Conservation (phyloP, 2,888 invertebrate genomes). For the Formica aserva region DNA sequence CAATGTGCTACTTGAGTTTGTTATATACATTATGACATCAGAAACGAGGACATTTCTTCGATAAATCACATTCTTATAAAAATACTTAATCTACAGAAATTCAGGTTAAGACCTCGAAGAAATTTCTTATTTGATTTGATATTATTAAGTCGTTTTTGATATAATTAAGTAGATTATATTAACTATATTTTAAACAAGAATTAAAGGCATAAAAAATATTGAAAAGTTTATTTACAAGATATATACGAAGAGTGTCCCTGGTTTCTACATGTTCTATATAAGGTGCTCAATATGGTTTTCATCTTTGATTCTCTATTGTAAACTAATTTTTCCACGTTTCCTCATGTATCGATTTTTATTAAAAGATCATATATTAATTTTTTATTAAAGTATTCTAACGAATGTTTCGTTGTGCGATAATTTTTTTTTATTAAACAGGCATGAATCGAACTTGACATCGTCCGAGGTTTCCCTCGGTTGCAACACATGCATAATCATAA, state of each 20-base stretch:
- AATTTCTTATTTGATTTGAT: background rate
- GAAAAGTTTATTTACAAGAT: background rate
- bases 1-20: background rate
- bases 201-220: background rate
- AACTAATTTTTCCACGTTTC: background rate
- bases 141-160: too few relatives aligned
- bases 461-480: constrained; percentile 59
- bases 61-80: constrained; percentile 9
- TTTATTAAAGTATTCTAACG: background rate
- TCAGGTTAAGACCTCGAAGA: constrained; percentile 29
- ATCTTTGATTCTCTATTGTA: background rate
- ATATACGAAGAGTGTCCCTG: background rate
- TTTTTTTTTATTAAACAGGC: background rate
- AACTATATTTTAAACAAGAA: background rate
- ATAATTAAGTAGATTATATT: background rate
- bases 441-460: constrained; percentile 69
- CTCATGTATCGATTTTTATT: background rate
- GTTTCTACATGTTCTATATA: background rate
- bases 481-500: constrained; percentile 57
- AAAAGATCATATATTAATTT: background rate
- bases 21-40: constrained; percentile 9
- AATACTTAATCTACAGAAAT: constrained; percentile 23
- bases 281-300: background rate
- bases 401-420: background rate
- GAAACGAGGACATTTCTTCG: background rate